Base-by-base conservation (phyloP, 2,113 vertebrate genomes). In the Brienomyrus longianalis region DNA sequence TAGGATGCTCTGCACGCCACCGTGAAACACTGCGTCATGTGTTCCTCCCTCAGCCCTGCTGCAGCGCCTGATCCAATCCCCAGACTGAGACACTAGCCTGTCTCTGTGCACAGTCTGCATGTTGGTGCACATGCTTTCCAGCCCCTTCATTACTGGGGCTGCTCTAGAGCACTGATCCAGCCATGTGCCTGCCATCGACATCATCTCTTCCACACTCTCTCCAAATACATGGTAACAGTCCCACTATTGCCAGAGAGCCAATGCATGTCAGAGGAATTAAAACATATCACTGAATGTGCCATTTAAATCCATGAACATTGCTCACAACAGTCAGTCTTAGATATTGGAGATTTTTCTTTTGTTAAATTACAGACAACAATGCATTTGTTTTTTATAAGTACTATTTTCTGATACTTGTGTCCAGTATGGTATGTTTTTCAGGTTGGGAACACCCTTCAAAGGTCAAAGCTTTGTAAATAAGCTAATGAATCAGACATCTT, bases 381-480 rank as follows among this genome's bases (percentile, higher is more conserved):
- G 56, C 19, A 6, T 74, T 88, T 27, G 21, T 88, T 70, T 88
- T 47, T 48, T 70, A 47, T 31, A 62, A 74, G 13, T 88, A 70
- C 8, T 13, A 31, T 88, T 88, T 88, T 47, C 56, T 74, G 62
- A 50, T 74, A 51, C 45, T 70, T 74, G 87, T 74, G 59, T 50
- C 77, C 52, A 45, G 52, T 27, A 50, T 19, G 13, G 21, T 70
- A 48, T 90, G 59, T 48, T 83, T 35, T 86, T 86, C 83, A 86
- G 45, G 91, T 90, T 80, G 74, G 74, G 74, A 80, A 80, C 35
- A 17, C 17, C 31, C 43, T 43, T 80, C 92, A 93, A 95, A 92
- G 94, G 92, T 95, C 93, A 93, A 96, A 87, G 52, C 51, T 59
- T 59, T 87, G 86, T 87, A 87, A 59, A 87, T 87, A 87, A 84